Base-by-base conservation (phyloP, 2,888 invertebrate species). In the Callosobruchus maculatus region DNA sequence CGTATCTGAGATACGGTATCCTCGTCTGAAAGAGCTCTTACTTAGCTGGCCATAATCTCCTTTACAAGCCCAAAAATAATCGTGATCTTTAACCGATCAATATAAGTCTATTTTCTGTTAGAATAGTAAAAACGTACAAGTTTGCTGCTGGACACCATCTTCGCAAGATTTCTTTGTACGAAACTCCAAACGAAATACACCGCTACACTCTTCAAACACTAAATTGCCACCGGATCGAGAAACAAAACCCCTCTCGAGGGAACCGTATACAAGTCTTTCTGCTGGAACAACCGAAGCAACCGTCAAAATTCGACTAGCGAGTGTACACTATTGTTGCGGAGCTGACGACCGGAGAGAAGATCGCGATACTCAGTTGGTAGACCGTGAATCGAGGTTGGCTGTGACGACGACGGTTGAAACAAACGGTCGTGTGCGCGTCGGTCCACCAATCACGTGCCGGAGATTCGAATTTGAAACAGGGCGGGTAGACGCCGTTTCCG, bases 81-180 rank as follows among this genome's bases (percentile, higher is more conserved):
- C n/a, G n/a, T n/a, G n/a, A n/a, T n/a, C n/a, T n/a, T n/a, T n/a
- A n/a, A n/a, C n/a, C n/a, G n/a, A n/a, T 26, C 7, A 26, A 26
- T 4, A 2, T 26, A 7, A 26, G 7, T 26, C 2, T 26, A 26
- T 26, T 31, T 49, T 20, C 0, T 22, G 30, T 26, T 30, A 72
- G 70, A 74, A 71, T 67, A 69, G 66, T 66, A 67, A 72, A 75
- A 71, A 79, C 79, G 70, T 80, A 81, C 82, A 79, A 82, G 77
- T 79, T 82, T 82, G 49, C 49, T 49, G 73, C 81, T 80, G 70
- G 82, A 81, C 68, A 82, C 82, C 82, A 81, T 82, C 69, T 78
- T 80, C 73, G 72, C 68, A 49, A 13, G 20, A 7, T n/a, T 70
- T 67, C 20, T 22, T 49, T 49, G 13, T 49, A 49, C 49, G 13